Percentiles rank a stretch among this genome's conserved stretches.
Conservation (phyloP, 2,888 invertebrate species). For the Amorpha juglandis region DNA sequence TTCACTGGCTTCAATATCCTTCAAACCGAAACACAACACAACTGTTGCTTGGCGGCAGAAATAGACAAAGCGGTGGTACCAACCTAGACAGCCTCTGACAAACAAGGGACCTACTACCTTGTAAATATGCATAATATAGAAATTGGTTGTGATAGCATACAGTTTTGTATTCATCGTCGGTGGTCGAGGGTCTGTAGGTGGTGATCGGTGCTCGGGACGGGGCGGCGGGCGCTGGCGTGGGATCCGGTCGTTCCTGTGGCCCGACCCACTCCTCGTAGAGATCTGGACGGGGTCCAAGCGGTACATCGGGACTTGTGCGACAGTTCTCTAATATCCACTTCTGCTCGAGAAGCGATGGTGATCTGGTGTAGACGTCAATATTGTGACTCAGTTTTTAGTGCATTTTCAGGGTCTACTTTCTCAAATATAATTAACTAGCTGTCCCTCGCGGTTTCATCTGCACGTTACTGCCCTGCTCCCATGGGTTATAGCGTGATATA, state of each 20-base stretch:
- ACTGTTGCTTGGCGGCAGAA: too few species aligned
- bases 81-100: too few species aligned
- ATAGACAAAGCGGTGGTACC: too few species aligned
- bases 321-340: conserved; percentile 87
- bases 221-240: conserved; percentile 34
- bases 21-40: too few species aligned
- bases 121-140: background rate
- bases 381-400: too few species aligned
- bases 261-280: conserved; percentile 81
- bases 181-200: background rate
- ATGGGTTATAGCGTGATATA: too few species aligned
- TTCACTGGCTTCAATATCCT: too few species aligned
- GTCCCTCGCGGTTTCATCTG: too few species aligned
- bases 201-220: conserved; percentile 27
- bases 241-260: conserved; percentile 40
- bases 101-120: too few species aligned
- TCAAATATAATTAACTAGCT: too few species aligned
- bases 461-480: too few species aligned
- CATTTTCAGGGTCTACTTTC: too few species aligned
- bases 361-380: conserved; percentile 48
- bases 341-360: conserved; percentile 81
- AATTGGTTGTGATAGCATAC: background rate
- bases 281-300: conserved; percentile 79
- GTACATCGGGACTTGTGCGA: conserved; percentile 82
- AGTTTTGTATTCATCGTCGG: background rate